Percentiles rank a stretch among this genome's conserved stretches.
phyloP scores from a whole-genome alignment of 64 coral and sea anemone species.

The Orbicella faveolata region DNA sequence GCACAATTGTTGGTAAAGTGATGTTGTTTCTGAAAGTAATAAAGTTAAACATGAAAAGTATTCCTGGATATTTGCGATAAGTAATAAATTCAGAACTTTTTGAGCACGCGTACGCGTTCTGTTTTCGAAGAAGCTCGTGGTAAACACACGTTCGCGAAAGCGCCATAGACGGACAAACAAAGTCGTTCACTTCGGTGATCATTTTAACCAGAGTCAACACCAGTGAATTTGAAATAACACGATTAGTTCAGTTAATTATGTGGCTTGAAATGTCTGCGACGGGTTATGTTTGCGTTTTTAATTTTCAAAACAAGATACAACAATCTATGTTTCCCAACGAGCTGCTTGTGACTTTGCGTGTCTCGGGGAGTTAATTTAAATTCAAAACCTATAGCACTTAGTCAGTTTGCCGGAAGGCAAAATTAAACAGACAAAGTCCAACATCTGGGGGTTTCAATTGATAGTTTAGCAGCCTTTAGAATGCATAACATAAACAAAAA shows the following conservation, averaged over 20 bases:
- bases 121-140: neutral
- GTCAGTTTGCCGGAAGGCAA: slow-evolving; percentile 47
- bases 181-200: neutral
- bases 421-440: slow-evolving; percentile 43
- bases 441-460: slow-evolving; percentile 22
- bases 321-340: neutral
- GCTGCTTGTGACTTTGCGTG: slow-evolving; percentile 12
- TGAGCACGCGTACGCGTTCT: neutral
- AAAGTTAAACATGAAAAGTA: neutral
- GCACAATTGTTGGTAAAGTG: neutral
- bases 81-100: neutral
- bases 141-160: neutral
- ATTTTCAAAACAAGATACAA: slow-evolving; percentile 8
- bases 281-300: neutral
- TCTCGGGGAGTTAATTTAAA: neutral
- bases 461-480: slow-evolving; percentile 24
- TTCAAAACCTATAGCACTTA: neutral
- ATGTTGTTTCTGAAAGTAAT: neutral
- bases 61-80: neutral
- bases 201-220: neutral
- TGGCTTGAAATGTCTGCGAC: neutral
- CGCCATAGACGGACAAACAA: neutral
- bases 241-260: neutral
- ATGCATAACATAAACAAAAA: slow-evolving; percentile 11
- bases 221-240: neutral